phyloP scores from a whole-genome alignment of 2,797 vertebrate species.

The Falco naumanni region DNA sequence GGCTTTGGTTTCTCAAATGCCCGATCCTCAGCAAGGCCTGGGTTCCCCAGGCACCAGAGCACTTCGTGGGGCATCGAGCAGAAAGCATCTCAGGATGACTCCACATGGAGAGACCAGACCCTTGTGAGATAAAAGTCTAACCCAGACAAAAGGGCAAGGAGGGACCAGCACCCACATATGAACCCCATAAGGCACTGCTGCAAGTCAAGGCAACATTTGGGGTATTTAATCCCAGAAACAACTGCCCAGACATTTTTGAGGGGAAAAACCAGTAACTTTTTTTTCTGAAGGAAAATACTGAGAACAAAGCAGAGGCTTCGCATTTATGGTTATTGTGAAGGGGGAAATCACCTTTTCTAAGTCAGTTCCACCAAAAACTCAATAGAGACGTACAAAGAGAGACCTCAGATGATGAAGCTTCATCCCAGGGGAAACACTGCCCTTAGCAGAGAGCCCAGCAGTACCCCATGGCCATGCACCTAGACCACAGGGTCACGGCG shows the following conservation, averaged over 20 bases:
- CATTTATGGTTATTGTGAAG: background rate
- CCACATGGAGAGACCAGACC: background rate
- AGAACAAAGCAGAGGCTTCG: background rate
- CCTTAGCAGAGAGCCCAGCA: background rate
- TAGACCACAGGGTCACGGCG: background rate
- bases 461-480: accelerated
- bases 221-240: background rate
- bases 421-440: background rate
- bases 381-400: background rate
- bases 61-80: accelerated
- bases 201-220: background rate
- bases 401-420: background rate
- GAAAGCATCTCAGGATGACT: background rate
- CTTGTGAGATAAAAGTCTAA: background rate
- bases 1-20: background rate
- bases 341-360: background rate
- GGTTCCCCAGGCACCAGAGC: background rate
- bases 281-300: background rate
- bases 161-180: accelerated
- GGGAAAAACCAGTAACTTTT: accelerated
- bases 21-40: background rate
- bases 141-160: background rate
- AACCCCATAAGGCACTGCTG: background rate
- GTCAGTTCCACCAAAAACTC: background rate
- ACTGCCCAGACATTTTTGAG: background rate